Percentiles rank a stretch among this genome's conserved stretches.
These are phyloP conservation scores for Clarias batrachus DNA, from an alignment of 2,113 vertebrate species.

Conservation along the genomic window DNA sequence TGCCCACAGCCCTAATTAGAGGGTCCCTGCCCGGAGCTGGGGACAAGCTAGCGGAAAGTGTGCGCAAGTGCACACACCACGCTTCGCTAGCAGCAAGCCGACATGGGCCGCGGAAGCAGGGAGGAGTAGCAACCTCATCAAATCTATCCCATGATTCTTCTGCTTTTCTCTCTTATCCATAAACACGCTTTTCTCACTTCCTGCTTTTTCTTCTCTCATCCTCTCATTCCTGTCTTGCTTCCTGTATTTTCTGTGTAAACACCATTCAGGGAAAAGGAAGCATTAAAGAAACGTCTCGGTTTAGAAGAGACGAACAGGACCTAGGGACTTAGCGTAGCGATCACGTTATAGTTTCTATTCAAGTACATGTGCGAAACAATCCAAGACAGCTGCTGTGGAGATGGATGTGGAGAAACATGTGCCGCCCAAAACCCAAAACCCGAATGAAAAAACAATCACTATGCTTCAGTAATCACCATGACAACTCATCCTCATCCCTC, in stretches of 20 bases:
- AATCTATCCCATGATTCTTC: constrained; percentile 31
- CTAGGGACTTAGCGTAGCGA: neutral
- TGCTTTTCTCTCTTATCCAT: constrained; percentile 18
- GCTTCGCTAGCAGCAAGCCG: constrained; percentile 49
- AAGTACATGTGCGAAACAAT: neutral
- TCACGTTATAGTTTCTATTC: constrained; percentile 10
- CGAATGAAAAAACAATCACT: constrained; percentile 28
- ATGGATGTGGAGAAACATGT: constrained; percentile 16
- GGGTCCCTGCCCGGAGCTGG: constrained; percentile 49
- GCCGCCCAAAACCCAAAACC: constrained; percentile 30
- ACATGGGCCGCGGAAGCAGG: constrained; percentile 49
- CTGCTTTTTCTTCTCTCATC: constrained; percentile 9
- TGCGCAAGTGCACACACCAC: constrained; percentile 55
- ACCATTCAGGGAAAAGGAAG: neutral
- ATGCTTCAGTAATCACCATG: constrained; percentile 27
- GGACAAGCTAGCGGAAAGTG: constrained; percentile 59
- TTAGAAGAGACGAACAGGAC: neutral
- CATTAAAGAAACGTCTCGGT: neutral
- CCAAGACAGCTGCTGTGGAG: constrained; percentile 30
- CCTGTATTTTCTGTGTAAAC: neutral
- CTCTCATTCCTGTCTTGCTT: neutral
- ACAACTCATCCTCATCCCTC: constrained; percentile 8
- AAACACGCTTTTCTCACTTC: constrained; percentile 7
- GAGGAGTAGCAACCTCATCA: constrained; percentile 47
- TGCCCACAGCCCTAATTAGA: constrained; percentile 61